Evolutionary conservation across 2,797 vertebrate species (phyloP).

Genomic region (Aselliscus stoliczkanus): DNA sequence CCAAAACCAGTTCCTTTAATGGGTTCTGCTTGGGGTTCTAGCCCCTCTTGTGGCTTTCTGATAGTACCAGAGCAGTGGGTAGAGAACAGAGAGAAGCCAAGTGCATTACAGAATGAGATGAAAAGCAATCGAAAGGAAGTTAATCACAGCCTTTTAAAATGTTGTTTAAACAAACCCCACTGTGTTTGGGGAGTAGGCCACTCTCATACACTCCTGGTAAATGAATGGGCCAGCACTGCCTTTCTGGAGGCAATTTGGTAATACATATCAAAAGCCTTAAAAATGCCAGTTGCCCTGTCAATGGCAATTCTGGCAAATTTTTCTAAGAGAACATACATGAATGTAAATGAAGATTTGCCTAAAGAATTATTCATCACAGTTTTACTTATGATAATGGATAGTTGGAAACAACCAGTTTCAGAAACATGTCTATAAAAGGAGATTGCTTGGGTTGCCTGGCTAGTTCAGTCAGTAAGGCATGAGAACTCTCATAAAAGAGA

Average conservation of each 20-base stretch:
- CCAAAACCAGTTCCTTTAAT: slow-evolving; percentile 56
- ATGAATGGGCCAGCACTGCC: background rate
- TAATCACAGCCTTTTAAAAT: slow-evolving; percentile 45
- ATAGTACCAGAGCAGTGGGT: slow-evolving; percentile 29
- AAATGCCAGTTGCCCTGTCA: background rate
- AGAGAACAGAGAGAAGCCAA: slow-evolving; percentile 20
- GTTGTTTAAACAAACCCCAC: slow-evolving; percentile 44
- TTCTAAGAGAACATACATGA: background rate
- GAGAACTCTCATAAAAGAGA: background rate
- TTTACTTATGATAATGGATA: slow-evolving; percentile 39
- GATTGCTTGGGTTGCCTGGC: too few species aligned
- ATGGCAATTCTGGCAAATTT: background rate
- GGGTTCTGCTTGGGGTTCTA: slow-evolving; percentile 41
- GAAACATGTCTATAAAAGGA: background rate
- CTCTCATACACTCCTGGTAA: background rate
- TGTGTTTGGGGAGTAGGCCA: background rate
- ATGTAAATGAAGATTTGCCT: slow-evolving; percentile 29
- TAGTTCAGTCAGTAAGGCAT: too few species aligned
- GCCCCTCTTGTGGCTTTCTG: slow-evolving; percentile 37
- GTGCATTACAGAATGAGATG: background rate
- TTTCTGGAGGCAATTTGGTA: background rate
- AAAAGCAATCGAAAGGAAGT: slow-evolving; percentile 45
- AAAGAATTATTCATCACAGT: background rate
- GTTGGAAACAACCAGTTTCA: background rate
- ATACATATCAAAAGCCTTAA: background rate